Conservation (phyloP, 37 sponge, comb jelly and placozoan species). For the Bolinopsis microptera region DNA sequence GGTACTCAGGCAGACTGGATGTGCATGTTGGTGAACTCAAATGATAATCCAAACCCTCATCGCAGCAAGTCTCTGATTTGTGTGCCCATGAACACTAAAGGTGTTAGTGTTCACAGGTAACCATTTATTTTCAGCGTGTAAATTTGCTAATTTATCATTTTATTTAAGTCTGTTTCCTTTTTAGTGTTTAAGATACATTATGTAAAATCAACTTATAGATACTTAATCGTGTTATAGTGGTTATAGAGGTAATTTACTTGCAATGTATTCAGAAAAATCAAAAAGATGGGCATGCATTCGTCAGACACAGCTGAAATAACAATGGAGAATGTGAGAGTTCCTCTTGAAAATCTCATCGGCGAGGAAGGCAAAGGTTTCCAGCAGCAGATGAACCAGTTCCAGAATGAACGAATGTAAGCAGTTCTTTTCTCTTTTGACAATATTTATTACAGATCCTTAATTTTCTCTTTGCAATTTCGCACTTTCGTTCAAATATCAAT, state of each 20-base stretch:
- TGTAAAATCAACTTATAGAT: slow-evolving; percentile 61
- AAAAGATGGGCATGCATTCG: slow-evolving; percentile 76
- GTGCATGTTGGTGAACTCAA: slow-evolving; percentile 85
- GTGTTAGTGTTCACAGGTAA: slow-evolving; percentile 70
- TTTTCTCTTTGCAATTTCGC: too few relatives aligned
- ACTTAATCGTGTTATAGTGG: too few relatives aligned
- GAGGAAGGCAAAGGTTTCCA: slow-evolving; percentile 92
- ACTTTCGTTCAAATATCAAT: too few relatives aligned
- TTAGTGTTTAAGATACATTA: too few relatives aligned
- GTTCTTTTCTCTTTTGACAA: not conserved
- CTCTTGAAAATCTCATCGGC: slow-evolving; percentile 84
- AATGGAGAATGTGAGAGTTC: slow-evolving; percentile 94
- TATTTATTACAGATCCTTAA: not conserved
- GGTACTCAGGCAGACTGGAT: slow-evolving; percentile 98
- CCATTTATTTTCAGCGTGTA: too few relatives aligned
- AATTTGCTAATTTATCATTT: too few relatives aligned
- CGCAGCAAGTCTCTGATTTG: slow-evolving; percentile 95
- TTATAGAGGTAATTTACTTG: too few relatives aligned
- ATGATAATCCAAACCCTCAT: slow-evolving; percentile 76
- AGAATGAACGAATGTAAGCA: slow-evolving; percentile 87
- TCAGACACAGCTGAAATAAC: slow-evolving; percentile 93
- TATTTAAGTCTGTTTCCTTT: too few relatives aligned
- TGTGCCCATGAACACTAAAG: slow-evolving; percentile 89
- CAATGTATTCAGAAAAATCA: slow-evolving; percentile 65
- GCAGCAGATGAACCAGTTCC: slow-evolving; percentile 96